phyloP scores from a whole-genome alignment of 2,888 invertebrate species.

The Pediacus dermestoides region DNA sequence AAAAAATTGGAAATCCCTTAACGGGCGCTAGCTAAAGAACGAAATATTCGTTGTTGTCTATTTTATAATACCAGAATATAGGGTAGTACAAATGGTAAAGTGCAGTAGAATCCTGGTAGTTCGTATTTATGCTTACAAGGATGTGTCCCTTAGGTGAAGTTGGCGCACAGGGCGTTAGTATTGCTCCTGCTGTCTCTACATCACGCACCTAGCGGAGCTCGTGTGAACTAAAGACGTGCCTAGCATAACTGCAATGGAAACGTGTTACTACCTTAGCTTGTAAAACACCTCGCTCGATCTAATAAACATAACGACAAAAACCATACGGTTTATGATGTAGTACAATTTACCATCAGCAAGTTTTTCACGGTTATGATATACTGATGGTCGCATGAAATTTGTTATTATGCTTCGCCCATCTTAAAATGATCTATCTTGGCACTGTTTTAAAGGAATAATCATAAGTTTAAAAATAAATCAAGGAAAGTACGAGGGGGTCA shows the following conservation, averaged over 20 bases:
- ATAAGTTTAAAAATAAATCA: no score
- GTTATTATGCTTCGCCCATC: no score
- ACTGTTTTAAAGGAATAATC: no score
- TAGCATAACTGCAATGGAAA: slow-evolving; percentile 21
- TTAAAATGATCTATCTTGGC: no score
- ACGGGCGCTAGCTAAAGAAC: slow-evolving; percentile 2
- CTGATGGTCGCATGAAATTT: no score
- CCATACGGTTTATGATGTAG: no score
- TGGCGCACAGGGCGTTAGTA: slow-evolving; percentile 21
- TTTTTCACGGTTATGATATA: no score
- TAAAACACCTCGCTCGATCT: not conserved
- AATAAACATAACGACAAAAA: slow-evolving; percentile 5
- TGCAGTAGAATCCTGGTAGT: slow-evolving; percentile 18
- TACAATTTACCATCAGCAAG: no score
- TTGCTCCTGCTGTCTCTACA: slow-evolving; percentile 20
- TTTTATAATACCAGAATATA: slow-evolving; percentile 10
- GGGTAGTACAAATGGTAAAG: slow-evolving; percentile 20
- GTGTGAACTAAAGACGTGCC: slow-evolving; percentile 29
- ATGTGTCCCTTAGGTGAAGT: slow-evolving; percentile 27
- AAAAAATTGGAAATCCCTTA: slow-evolving; percentile 9
- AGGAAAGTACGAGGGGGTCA: no score
- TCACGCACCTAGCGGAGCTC: slow-evolving; percentile 27
- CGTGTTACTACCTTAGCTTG: slow-evolving; percentile 15
- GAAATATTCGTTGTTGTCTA: slow-evolving; percentile 11
- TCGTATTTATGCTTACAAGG: slow-evolving; percentile 24